These are phyloP conservation scores for Erethizon dorsatum DNA, from an alignment of 2,797 vertebrate species.

Conservation along the genomic window DNA sequence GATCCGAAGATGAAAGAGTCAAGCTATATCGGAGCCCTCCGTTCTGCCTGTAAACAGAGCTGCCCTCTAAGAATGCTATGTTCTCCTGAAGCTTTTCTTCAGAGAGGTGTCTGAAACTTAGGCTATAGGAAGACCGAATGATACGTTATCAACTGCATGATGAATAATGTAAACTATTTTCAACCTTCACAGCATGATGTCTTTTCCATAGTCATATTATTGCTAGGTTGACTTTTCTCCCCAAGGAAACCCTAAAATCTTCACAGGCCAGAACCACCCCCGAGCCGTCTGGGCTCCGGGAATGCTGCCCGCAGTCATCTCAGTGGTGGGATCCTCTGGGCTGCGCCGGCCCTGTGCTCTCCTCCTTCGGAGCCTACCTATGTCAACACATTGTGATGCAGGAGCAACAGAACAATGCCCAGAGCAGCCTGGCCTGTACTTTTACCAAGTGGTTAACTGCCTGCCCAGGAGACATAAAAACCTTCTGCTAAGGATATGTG, in stretches of 20 bases:
- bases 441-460: slow-evolving; percentile 36
- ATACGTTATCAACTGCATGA: neutral
- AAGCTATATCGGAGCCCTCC: neutral
- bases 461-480: neutral
- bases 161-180: neutral
- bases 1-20: neutral
- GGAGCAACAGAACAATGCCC: slow-evolving; percentile 54
- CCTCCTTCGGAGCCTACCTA: slow-evolving; percentile 13
- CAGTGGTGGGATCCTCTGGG: neutral
- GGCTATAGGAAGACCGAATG: neutral
- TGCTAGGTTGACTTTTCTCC: slow-evolving; percentile 10
- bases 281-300: neutral
- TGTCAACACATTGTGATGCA: slow-evolving; percentile 77
- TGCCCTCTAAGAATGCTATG: neutral
- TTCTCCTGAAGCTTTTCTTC: slow-evolving; percentile 52
- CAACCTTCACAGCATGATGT: neutral
- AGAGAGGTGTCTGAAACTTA: slow-evolving; percentile 41
- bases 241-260: neutral
- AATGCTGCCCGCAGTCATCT: neutral
- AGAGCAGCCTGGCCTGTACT: neutral
- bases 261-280: neutral
- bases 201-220: neutral
- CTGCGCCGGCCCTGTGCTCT: neutral
- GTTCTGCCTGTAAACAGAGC: neutral
- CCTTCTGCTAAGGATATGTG: slow-evolving; percentile 74